Percentiles rank a stretch among this genome's conserved stretches.
Conservation (phyloP, 2,113 vertebrate species). For the Odobenus rosmarus region DNA sequence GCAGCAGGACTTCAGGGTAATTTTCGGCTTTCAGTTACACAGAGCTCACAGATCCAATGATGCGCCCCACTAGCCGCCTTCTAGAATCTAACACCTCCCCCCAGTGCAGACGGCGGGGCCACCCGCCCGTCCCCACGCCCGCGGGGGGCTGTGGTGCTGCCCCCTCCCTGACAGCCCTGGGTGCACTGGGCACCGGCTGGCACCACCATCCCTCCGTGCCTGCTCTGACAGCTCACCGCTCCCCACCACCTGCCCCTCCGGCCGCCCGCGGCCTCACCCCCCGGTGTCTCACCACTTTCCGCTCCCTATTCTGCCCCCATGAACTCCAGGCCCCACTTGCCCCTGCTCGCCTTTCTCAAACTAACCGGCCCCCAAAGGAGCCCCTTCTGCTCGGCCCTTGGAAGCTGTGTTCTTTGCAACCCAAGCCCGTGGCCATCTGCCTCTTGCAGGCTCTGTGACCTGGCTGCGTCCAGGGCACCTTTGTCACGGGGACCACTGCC, state of each 20-base stretch:
- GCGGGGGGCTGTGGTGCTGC: neutral
- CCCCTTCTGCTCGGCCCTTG: neutral
- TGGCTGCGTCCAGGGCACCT: neutral
- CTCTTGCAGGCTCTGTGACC: neutral
- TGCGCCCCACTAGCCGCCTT: neutral
- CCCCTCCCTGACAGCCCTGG: neutral
- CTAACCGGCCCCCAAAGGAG: neutral
- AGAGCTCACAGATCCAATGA: neutral
- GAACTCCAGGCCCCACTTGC: neutral
- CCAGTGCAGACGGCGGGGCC: neutral
- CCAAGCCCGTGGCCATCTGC: neutral
- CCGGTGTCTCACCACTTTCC: no score
- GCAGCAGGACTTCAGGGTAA: fast-evolving
- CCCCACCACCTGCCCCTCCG: fast-evolving
- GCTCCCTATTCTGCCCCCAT: fast-evolving
- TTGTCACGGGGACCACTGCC: neutral
- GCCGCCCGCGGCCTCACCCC: neutral
- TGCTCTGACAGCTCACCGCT: neutral
- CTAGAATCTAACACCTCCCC: neutral
- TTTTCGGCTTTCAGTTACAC: neutral
- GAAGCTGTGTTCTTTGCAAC: neutral
- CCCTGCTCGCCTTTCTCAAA: neutral
- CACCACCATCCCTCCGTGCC: neutral
- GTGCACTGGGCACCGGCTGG: neutral
- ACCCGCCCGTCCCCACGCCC: neutral